Evolutionary conservation across 2,888 invertebrate genomes (phyloP).

Genomic region (Melangyna quadrimaculata): DNA sequence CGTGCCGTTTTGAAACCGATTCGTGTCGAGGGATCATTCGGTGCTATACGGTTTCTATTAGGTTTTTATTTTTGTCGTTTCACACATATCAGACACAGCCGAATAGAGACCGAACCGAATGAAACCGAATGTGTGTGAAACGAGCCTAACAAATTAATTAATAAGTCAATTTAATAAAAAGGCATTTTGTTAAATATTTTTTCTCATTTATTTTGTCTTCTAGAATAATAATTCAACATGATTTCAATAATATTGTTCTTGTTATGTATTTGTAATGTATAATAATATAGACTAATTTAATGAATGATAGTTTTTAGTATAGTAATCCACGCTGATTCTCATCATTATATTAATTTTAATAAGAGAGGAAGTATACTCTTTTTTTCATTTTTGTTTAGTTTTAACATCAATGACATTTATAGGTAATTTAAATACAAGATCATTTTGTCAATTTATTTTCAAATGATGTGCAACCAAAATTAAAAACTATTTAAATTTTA

Average conservation of each 20-base stretch:
- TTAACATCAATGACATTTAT: conserved; percentile 39
- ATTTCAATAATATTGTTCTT: conserved; percentile 63
- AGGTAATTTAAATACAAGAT: conserved; percentile 21
- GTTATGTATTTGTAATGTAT: conserved; percentile 51
- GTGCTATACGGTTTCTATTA: too few relatives aligned
- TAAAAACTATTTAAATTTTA: not conserved
- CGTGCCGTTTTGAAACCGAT: too few relatives aligned
- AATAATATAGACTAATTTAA: conserved; percentile 59
- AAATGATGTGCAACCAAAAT: conserved; percentile 8
- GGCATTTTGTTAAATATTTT: conserved; percentile 2
- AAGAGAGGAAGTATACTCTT: conserved; percentile 50
- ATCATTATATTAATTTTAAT: conserved; percentile 30
- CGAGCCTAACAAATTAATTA: too few relatives aligned
- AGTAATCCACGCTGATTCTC: conserved; percentile 52
- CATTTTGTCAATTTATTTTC: conserved; percentile 10
- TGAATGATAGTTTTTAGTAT: conserved; percentile 55
- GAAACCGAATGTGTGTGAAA: too few relatives aligned
- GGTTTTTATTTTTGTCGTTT: too few relatives aligned
- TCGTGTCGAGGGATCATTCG: too few relatives aligned
- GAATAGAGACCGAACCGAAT: too few relatives aligned
- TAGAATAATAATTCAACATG: conserved; percentile 70
- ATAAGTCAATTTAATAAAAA: too few relatives aligned
- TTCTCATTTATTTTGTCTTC: conserved; percentile 59
- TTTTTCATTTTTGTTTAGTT: conserved; percentile 20
- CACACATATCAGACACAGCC: too few relatives aligned